Evolutionary conservation across 2,888 invertebrate genomes (phyloP), one percentile per base, ranked within the genome.

Genomic region (Ormyrus nitidulus): DNA sequence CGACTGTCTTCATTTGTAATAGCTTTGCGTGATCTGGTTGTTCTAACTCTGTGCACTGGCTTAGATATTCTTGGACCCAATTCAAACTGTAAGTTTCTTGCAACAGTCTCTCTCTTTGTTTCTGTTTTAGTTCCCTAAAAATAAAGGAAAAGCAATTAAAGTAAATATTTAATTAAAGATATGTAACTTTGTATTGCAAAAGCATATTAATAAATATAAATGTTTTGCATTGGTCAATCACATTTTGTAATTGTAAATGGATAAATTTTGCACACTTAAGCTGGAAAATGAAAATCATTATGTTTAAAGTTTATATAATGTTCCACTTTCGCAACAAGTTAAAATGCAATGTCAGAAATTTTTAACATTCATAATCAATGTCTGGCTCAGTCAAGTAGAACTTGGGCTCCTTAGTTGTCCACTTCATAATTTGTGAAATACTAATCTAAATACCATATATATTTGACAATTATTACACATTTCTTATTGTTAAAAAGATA

Each of bases 1-100:
- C 86, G 44, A 11, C 6, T 56, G 9, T 82, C 88, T 61, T 89
- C 88, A 44, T 84, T 80, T 0, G 81, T 74, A 2, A 83, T 81
- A 11, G 81, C 51, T 59, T 85, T 85, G 13, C 85, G 83, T 0
- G 83, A 76, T 51, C 86, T 82, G 0, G 11, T 51, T 0, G 82
- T 68, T 51, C 86, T 83, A 3, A 80, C 51, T 51, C 81, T 83
- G 0, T 83, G 68, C 5, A 44, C 82, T 9, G 74, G 77, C 62
- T 83, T 87, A 0, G 83, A 53, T 5, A 84, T 82, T 80, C 85
- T 87, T 49, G 66, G 51, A 19, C 69, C 13, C 46, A 72, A 62
- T 9, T 80, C 82, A 19, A 79, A 82, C 59, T 79, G 70, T 8
- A 82, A 54, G 66, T 80, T 80, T 72, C 82, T 80, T 9, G 65